Evolutionary conservation across 2,888 invertebrate genomes (phyloP), one percentile per base, ranked within the genome.

Genomic region (Noctuana brunneofusca): DNA sequence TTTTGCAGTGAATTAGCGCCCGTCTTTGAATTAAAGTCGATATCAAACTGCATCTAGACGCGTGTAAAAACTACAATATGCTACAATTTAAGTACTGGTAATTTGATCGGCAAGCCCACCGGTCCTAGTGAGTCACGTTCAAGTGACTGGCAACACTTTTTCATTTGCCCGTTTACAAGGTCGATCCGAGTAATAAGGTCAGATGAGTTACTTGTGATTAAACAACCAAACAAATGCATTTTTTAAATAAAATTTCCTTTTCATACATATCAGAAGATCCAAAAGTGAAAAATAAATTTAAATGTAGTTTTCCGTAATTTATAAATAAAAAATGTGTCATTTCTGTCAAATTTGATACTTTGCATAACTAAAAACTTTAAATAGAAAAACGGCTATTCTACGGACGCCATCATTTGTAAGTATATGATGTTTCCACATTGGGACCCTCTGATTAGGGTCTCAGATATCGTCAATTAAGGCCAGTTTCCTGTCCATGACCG

Each of bases 71-170:
- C 50, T 22, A 22, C 56, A 49, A 48, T 46, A 56, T 18, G 12
- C 27, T 38, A 52, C 63, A 62, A 62, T 48, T 64, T 62, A n/a
- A n/a, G n/a, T n/a, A 62, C 55, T 38, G 55, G 18, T 20, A 46
- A 30, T 1, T 46, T 14, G 18, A 46, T 12, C 30, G 18, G 16
- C 46, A 16, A 18, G 16, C 12, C 12, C 63, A 66, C 38, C 57
- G 63, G 65, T 46, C 53, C 32, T 43, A 52, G 48, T 69, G 68
- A 69, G 53, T 69, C 68, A 69, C 53, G 65, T 58, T 66, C 52
- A 16, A 68, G 68, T 64, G 68, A 69, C 64, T 65, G 68, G 66
- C 58, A 56, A 62, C 64, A 43, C 41, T 68, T 66, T 69, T 53
- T 30, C 32, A 35, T 46, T 46, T 68, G 64, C 50, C 57, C 50